These are phyloP conservation scores for Bombyx huttoni DNA, from an alignment of 2,888 invertebrate genomes.

Conservation along the genomic window DNA sequence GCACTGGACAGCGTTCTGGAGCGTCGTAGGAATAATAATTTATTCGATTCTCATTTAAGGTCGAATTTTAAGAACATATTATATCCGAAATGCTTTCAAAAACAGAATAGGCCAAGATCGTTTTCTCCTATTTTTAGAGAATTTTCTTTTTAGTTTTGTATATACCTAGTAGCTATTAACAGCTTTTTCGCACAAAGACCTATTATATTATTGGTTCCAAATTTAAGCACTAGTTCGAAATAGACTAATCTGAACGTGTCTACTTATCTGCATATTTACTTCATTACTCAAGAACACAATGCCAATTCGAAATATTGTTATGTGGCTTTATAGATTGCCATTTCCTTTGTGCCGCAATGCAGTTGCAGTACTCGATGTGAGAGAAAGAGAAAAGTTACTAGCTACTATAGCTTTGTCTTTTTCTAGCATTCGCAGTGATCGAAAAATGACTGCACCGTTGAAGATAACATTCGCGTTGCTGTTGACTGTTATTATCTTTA, in stretches of 20 bases:
- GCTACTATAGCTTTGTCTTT: background rate
- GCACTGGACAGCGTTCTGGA: conserved; percentile 31
- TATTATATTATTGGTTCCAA: no score
- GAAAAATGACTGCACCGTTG: background rate
- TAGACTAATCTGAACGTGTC: background rate
- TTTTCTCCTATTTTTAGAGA: no score
- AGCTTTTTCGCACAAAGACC: no score
- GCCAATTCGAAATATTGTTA: background rate
- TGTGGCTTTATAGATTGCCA: background rate
- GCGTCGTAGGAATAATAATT: conserved; percentile 19
- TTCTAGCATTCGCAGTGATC: background rate
- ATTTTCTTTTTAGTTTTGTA: no score
- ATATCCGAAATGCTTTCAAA: no score
- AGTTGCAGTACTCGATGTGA: background rate
- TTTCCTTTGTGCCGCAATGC: background rate
- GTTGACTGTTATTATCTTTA: no score
- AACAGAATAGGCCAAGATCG: no score
- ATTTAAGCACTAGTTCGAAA: background rate
- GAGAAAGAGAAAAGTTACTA: background rate
- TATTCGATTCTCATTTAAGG: background rate
- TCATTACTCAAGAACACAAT: background rate
- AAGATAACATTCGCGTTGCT: no score
- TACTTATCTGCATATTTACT: background rate
- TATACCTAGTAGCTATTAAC: no score
- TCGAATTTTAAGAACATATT: no score